phyloP scores from a whole-genome alignment of 2,888 invertebrate species.

The Cheilosia impressa region DNA sequence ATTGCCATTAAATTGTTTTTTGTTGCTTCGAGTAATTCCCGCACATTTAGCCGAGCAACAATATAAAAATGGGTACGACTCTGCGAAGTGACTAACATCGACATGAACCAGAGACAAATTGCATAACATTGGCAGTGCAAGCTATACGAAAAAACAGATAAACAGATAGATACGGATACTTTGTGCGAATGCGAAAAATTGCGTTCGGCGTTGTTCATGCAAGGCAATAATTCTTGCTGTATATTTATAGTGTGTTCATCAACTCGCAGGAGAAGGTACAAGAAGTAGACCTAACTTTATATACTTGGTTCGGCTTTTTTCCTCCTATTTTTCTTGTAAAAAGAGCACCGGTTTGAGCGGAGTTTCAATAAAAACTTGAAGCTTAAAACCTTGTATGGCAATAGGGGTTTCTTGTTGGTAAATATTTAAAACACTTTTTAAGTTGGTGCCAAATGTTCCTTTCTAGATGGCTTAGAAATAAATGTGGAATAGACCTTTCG shows the following conservation, averaged over 20 bases:
- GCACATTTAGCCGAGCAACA: conserved; percentile 9
- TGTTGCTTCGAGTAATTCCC: conserved; percentile 19
- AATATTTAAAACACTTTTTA: no score
- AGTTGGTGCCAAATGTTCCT: no score
- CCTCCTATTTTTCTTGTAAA: background rate
- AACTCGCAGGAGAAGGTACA: conserved; percentile 7
- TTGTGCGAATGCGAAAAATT: conserved; percentile 37
- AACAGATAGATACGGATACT: background rate
- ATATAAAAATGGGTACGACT: background rate
- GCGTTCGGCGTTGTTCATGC: conserved; percentile 13
- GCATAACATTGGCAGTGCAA: conserved; percentile 27
- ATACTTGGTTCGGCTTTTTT: background rate
- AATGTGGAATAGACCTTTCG: no score
- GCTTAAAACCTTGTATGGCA: no score
- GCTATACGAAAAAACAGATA: background rate
- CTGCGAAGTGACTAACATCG: conserved; percentile 16
- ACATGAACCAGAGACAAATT: conserved; percentile 49
- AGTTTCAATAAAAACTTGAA: conserved; percentile 9
- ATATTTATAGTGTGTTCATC: conserved; percentile 7
- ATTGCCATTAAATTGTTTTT: conserved; percentile 24
- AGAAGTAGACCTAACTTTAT: background rate
- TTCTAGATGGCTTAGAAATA: no score
- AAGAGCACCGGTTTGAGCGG: background rate
- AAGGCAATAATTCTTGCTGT: conserved; percentile 46
- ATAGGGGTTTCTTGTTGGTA: no score